Evolutionary conservation across 2,113 vertebrate genomes (phyloP).

Genomic region (Dipodomys spectabilis): DNA sequence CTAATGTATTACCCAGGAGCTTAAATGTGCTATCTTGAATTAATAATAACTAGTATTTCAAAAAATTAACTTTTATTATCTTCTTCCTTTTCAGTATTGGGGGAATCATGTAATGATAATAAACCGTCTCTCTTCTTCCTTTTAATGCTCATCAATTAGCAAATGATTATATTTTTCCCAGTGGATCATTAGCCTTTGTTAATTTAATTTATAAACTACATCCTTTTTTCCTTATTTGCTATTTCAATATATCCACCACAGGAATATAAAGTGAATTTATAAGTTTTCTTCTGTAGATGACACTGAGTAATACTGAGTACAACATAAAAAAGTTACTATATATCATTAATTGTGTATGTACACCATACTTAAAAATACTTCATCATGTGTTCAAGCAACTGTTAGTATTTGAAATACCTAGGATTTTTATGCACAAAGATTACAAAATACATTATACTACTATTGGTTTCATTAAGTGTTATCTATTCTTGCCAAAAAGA

Average conservation of each 20-base stretch:
- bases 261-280: neutral
- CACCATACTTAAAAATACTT: conserved; percentile 50
- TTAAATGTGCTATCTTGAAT: neutral
- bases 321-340: conserved; percentile 1
- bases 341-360: conserved; percentile 58
- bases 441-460: neutral
- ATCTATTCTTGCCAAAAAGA: conserved; percentile 79
- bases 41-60: neutral
- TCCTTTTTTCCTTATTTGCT: neutral
- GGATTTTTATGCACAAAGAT: neutral
- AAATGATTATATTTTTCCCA: neutral
- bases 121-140: neutral
- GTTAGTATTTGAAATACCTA: neutral
- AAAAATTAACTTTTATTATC: neutral
- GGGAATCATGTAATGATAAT: neutral
- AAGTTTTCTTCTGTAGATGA: too few species aligned
- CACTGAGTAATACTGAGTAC: neutral
- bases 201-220: neutral
- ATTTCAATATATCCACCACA: neutral
- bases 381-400: neutral
- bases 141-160: neutral
- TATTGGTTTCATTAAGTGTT: conserved; percentile 58
- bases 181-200: neutral
- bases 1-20: neutral
- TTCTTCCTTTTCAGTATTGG: neutral